phyloP scores from a whole-genome alignment of 2,113 vertebrate genomes.

The Scomber japonicus region DNA sequence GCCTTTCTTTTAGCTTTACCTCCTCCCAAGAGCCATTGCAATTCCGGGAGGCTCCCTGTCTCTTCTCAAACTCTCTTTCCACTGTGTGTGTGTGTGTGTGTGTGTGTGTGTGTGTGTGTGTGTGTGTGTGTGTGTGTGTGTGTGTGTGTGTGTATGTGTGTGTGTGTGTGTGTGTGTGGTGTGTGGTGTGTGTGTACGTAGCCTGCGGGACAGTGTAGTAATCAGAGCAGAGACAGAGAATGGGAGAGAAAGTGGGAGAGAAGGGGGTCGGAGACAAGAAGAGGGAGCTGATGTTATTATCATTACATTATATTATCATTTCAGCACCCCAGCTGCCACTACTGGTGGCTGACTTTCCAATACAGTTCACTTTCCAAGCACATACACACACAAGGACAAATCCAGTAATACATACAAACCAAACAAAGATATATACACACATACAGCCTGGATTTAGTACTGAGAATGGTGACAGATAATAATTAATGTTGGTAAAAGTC shows the following conservation, averaged over 20 bases:
- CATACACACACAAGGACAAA: not conserved
- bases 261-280: constrained; percentile 19
- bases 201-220: constrained; percentile 38
- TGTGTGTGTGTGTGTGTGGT: no score
- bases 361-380: constrained; percentile 6
- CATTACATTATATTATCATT: constrained; percentile 59
- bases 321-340: constrained; percentile 23
- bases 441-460: not conserved
- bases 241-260: constrained; percentile 16
- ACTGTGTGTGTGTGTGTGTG: no score
- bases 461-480: constrained; percentile 23
- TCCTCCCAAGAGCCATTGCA: constrained; percentile 43
- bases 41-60: constrained; percentile 32
- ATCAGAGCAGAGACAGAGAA: constrained; percentile 50
- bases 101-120: constrained; percentile 14
- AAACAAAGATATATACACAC: not conserved
- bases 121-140: constrained; percentile 25
- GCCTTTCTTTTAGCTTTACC: constrained; percentile 33
- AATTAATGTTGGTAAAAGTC: constrained; percentile 39
- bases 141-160: no score
- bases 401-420: not conserved
- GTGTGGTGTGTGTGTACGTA: constrained; percentile 22
- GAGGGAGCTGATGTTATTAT: constrained; percentile 43
- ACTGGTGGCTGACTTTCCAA: constrained; percentile 35
- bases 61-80: constrained; percentile 27